These are phyloP conservation scores for Sinocyclocheilus anshuiensis DNA, from an alignment of 2,113 vertebrate genomes.

Conservation along the genomic window DNA sequence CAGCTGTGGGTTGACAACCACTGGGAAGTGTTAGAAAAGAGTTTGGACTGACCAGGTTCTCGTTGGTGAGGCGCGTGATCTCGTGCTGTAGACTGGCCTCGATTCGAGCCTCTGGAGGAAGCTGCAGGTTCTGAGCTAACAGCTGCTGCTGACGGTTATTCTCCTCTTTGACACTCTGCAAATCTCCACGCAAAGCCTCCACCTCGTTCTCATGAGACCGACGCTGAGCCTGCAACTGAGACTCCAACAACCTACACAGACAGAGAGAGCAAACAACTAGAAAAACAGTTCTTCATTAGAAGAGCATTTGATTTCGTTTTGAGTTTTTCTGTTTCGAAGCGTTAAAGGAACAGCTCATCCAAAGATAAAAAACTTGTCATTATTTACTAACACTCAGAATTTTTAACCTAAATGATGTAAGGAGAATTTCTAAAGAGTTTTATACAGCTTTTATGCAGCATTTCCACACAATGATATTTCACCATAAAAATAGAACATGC, in stretches of 20 bases:
- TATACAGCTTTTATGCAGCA: neutral
- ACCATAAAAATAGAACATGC: too few relatives aligned
- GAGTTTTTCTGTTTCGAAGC: neutral
- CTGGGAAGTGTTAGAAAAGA: neutral
- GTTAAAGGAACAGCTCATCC: neutral
- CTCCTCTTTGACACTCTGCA: conserved; percentile 94
- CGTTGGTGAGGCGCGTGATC: conserved; percentile 96
- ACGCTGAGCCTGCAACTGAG: conserved; percentile 92
- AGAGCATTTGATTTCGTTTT: neutral
- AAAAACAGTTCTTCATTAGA: neutral
- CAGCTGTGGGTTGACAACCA: neutral
- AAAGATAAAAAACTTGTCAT: neutral
- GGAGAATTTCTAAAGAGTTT: neutral
- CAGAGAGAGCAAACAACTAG: neutral
- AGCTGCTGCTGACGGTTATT: conserved; percentile 98
- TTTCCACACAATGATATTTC: neutral
- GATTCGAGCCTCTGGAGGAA: conserved; percentile 94
- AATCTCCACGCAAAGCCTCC: conserved; percentile 87
- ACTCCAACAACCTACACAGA: conserved; percentile 85
- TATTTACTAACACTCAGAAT: neutral
- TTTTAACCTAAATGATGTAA: neutral
- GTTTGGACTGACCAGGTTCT: conserved; percentile 87
- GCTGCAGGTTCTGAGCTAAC: conserved; percentile 94
- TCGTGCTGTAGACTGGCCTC: conserved; percentile 98
- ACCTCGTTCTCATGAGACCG: conserved; percentile 88